Conservation (phyloP, 1,140 invertebrate genomes). For the Hylaeus volcanicus region DNA sequence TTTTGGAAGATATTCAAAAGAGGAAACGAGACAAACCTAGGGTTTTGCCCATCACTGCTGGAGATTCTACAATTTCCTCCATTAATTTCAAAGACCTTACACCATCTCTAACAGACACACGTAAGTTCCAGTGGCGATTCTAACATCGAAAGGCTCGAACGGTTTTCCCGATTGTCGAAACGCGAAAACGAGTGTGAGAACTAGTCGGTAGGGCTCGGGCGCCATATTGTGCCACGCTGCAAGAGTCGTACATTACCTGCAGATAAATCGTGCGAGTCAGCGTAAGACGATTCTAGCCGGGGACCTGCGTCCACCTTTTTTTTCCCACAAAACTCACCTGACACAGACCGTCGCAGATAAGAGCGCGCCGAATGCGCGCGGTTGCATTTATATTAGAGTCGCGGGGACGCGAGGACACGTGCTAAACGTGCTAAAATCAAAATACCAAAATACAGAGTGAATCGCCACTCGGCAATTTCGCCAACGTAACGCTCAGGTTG, state of each 20-base stretch:
- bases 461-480: too few relatives aligned
- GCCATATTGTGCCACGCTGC: constrained; percentile 48
- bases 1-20: too few relatives aligned
- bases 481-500: too few relatives aligned
- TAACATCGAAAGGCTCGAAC: not conserved
- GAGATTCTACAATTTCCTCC: too few relatives aligned
- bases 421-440: constrained; percentile 14
- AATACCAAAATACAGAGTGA: constrained; percentile 34
- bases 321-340: constrained; percentile 80
- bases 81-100: too few relatives aligned
- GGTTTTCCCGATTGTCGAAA: constrained; percentile 15
- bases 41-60: too few relatives aligned
- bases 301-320: constrained; percentile 68
- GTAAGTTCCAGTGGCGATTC: too few relatives aligned
- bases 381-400: constrained; percentile 36
- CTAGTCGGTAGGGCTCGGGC: constrained; percentile 31
- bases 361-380: constrained; percentile 56
- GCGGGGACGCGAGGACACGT: not conserved
- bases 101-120: too few relatives aligned
- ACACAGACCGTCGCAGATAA: constrained; percentile 70
- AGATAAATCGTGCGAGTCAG: constrained; percentile 73
- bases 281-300: constrained; percentile 72
- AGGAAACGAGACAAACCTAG: too few relatives aligned
- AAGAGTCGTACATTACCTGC: constrained; percentile 62
- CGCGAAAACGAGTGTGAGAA: constrained; percentile 59